Base-by-base conservation (phyloP, 2,888 invertebrate genomes). In the Andrena trimmerana region DNA sequence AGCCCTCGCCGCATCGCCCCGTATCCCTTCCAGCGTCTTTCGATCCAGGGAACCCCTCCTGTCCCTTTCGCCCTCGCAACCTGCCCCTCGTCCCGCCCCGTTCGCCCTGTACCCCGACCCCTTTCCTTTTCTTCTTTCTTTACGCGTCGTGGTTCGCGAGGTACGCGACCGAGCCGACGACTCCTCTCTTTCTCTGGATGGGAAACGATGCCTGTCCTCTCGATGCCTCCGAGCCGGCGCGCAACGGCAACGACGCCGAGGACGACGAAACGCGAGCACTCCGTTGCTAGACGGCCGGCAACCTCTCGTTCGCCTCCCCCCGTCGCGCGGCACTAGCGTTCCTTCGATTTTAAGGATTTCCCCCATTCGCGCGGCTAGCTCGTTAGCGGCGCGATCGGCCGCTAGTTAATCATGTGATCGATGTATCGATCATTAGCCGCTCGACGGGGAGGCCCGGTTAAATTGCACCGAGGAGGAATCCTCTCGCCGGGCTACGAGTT, bases 191-290 rank as follows among this genome's bases (percentile, higher is more conserved):
- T 71, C 78, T 74, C 68, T 63, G 78, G 88, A 88, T 85, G 85
- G 88, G 86, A 88, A 88, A 89, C 84, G 79, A 81, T 24, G 57
- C 76, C 42, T 78, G 86, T 82, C 87, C 81, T 83, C 67, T 81
- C 87, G 83, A 78, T 78, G 75, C 84, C 78, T 70, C 65, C 77
- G 77, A 81, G 77, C 69, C 77, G 82, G 63, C 72, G 67, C 73
- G 69, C 75, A 69, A 70, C 66, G 76, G 59, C 70, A 60, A 73
- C 71, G 65, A 59, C 72, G 65, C 36, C 74, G 77, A 69, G 57
- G 13, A 78, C 69, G 54, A 57, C 62, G 63, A 78, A 73, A 73
- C 54, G 72, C 67, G 81, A 82, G 70, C 81, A 70, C 62, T 31
- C 7, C 66, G 73, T 13, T 16, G 29, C 36, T n/a, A n/a, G 16